Conservation (phyloP, 2,888 invertebrate species). For the Drosophila nigritarsus region DNA sequence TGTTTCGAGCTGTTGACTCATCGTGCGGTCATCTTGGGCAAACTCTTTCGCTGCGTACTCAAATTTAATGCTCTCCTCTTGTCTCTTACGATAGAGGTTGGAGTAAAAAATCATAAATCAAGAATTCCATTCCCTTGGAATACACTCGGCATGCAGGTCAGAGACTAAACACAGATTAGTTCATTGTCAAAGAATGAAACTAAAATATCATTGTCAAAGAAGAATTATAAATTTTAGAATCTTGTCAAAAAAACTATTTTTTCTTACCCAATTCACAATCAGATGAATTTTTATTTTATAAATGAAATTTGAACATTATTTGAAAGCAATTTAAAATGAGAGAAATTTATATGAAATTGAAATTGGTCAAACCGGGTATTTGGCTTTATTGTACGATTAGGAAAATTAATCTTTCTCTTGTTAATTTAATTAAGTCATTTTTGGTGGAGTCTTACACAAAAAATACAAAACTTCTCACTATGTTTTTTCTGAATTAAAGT, state of each 20-base stretch:
- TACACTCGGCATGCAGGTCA: neutral
- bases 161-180: neutral
- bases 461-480: too few relatives aligned
- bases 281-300: neutral
- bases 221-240: neutral
- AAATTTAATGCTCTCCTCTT: constrained; percentile 51
- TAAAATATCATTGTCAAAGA: neutral
- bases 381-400: neutral
- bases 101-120: neutral
- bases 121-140: neutral
- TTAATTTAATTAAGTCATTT: neutral
- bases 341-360: neutral
- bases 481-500: too few relatives aligned
- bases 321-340: neutral
- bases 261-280: neutral
- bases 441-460: too few relatives aligned
- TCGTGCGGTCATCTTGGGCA: constrained; percentile 50
- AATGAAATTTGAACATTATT: neutral
- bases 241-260: neutral
- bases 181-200: neutral
- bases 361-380: neutral
- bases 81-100: neutral
- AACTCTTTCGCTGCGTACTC: constrained; percentile 38
- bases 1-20: constrained; percentile 63
- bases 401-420: neutral